Base-by-base conservation (phyloP, 1,140 invertebrate genomes). In the Lucilia sericata region DNA sequence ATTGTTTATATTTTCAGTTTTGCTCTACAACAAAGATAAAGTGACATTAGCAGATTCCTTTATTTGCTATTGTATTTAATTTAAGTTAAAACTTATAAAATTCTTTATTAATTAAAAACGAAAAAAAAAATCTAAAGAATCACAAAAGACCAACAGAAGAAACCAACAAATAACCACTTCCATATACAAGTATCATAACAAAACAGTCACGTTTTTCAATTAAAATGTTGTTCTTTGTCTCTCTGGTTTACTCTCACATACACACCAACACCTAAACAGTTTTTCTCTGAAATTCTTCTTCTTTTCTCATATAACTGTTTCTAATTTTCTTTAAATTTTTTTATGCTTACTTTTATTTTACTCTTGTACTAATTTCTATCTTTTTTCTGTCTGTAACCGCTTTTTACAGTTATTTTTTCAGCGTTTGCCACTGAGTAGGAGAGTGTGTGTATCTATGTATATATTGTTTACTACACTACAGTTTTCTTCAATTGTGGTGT, bases 201-300 rank as follows among this genome's bases (percentile, higher is more conserved):
- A 70, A 25, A 5, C 19, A 25, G 65, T 70, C 65, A 70, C 65
- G 65, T 25, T 70, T 70, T 70, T 70, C 65, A 70, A 70, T 70
- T 70, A 70, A 70, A 70, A 70, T 70, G n/a, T 60, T 60, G n/a
- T 60, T 60, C 55, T 60, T 60, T 60, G 14, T 60, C 5, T 60
- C 5, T 60, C 51, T 60, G 51, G 25, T 30, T 60, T 14, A 4
- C n/a, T 17, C 55, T 60, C n/a, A 14, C 14, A 42, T 42, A 42
- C 42, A 42, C 42, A 42, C 5, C 5, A 42, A 42, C 42, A 42
- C 5, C 5, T 42, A 42, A 42, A 42, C 5, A 42, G 25, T 70
- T 70, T 21, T 21, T 70, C 21, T 70, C 65, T 60, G 0, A 4
- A 14, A 17, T 14, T 70, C 65, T 21, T 70, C 19, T 21, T 70